Evolutionary conservation across 2,113 vertebrate species (phyloP).

Genomic region (Erpornis zantholeuca): DNA sequence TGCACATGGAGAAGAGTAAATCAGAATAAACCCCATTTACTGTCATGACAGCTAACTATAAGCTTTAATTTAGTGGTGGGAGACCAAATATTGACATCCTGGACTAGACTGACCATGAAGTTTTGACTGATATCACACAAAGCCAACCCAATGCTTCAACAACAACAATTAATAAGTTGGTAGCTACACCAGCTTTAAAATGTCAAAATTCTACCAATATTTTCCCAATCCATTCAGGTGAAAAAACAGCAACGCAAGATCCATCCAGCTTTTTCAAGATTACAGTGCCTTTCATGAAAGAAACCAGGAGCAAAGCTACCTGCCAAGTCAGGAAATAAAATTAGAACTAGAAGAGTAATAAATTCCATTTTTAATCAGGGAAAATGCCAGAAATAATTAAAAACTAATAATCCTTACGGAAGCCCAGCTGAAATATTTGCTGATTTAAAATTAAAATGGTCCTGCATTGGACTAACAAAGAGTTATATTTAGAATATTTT

Average conservation of each 20-base stretch:
- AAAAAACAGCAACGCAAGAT: background rate
- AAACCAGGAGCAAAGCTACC: background rate
- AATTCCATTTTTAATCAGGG: background rate
- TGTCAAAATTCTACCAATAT: background rate
- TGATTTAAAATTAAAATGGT: background rate
- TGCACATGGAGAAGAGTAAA: background rate
- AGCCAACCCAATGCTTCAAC: background rate
- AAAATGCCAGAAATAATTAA: conserved; percentile 24
- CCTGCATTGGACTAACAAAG: background rate
- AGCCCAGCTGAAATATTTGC: background rate
- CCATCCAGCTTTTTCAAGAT: background rate
- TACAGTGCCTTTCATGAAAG: background rate
- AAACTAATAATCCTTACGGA: background rate
- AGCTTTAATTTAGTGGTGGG: background rate
- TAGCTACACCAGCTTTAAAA: background rate
- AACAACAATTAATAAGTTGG: background rate
- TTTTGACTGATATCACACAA: background rate
- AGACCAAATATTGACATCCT: background rate
- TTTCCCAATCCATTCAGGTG: background rate
- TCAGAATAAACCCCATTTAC: background rate
- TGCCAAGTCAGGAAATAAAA: background rate
- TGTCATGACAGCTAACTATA: background rate
- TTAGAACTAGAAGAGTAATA: background rate
- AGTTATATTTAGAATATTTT: background rate
- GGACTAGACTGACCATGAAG: background rate